Base-by-base conservation (phyloP, 2,113 vertebrate species). In the Chamaetylas fuelleborni region DNA sequence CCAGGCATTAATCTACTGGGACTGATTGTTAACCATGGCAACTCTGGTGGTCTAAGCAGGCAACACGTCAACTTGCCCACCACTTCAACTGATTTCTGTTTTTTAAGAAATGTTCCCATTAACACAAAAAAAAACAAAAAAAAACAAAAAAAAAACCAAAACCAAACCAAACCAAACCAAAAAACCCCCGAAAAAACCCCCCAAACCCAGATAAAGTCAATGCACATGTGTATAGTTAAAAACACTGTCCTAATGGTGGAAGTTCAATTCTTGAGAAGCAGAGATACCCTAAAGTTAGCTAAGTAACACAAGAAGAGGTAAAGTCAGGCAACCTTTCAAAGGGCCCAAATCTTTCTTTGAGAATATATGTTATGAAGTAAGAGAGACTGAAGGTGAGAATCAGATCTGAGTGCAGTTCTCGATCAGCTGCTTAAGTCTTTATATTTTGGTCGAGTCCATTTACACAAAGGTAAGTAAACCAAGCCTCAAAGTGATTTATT, bases 401-500 rank as follows among this genome's bases (percentile, higher is more conserved):
- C 61, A 70, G 71, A 31, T 47, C 33, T n/a, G 11, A 8, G 25
- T 28, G 16, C 45, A 82, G 43, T 22, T 85, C 81, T 82, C 82
- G 25, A 64, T 86, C 42, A 91, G 73, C 48, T 61, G 14, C 19
- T 78, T 76, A 78, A 67, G 11, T 45, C n/a, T 79, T 93, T 69
- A 56, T 12, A 51, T 33, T 69, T 70, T 56, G 33, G 47, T 73
- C 38, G 84, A 81, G 53, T 14, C 26, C 36, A 56, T 57, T 72
- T 85, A 64, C 19, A 74, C 12, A 47, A 19, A 82, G 71, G 47
- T 40, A 67, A 66, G 57, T 76, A 92, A 90, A 86, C 31, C 14
- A 61, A 73, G 33, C 33, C 62, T 88, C 66, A 56, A 29, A 58
- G 60, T 74, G 51, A 93, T 95, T 96, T 93, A 92, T 90, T 83